Conservation (phyloP, 2,888 invertebrate genomes). For the Erpobdella octoculata region DNA sequence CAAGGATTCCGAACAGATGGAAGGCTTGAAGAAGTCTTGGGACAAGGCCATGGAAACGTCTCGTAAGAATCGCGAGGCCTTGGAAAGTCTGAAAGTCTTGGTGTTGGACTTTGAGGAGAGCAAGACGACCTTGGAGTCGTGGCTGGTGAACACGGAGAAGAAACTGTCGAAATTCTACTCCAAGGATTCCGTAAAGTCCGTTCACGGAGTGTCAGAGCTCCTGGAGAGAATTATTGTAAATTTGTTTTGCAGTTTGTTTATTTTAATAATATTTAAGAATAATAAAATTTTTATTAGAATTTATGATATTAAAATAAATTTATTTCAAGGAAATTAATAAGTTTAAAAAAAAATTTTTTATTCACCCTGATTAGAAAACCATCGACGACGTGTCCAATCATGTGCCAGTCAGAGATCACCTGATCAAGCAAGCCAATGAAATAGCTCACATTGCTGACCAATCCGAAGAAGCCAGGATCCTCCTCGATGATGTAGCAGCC, state of each 20-base stretch:
- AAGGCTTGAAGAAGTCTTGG: not conserved
- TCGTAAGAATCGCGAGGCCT: conserved; percentile 68
- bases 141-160: conserved; percentile 80
- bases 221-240: not conserved
- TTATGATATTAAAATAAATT: too few relatives aligned
- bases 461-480: not conserved
- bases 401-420: not conserved
- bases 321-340: too few relatives aligned
- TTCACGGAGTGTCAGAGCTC: conserved; percentile 47
- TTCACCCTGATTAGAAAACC: not conserved
- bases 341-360: too few relatives aligned
- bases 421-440: not conserved
- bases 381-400: conserved; percentile 1
- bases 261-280: too few relatives aligned
- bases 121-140: conserved; percentile 67
- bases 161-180: conserved; percentile 63
- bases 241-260: too few relatives aligned
- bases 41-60: not conserved
- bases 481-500: not conserved
- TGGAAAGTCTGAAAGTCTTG: conserved; percentile 76
- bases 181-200: conserved; percentile 83
- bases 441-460: not conserved
- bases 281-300: too few relatives aligned
- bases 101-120: conserved; percentile 78
- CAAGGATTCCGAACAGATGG: not conserved